Conservation (phyloP, 1,140 invertebrate genomes). For the Ericerus pela region DNA sequence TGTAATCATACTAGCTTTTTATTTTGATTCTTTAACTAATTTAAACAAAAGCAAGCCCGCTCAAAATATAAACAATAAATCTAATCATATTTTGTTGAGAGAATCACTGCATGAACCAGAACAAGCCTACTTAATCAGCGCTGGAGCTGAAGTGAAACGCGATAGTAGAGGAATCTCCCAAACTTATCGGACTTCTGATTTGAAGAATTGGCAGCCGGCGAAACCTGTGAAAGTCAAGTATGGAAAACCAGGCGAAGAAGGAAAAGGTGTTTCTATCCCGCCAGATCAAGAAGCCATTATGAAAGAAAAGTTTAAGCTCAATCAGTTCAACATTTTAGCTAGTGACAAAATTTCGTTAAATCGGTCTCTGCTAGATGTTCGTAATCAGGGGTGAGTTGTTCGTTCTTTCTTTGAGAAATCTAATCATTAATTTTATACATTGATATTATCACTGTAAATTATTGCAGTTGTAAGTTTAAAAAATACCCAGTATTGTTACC, state of each 20-base stretch:
- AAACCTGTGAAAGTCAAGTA: conserved; percentile 48
- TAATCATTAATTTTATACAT: neutral
- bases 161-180: conserved; percentile 16
- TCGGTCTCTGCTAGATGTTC: conserved; percentile 83
- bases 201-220: conserved; percentile 56
- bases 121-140: conserved; percentile 1
- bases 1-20: conserved; percentile 79
- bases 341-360: conserved; percentile 97
- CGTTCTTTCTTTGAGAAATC: neutral
- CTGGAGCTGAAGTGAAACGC: conserved; percentile 18
- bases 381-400: conserved; percentile 66
- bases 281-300: conserved; percentile 67
- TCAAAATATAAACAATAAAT: neutral
- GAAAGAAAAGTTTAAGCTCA: conserved; percentile 91
- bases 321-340: conserved; percentile 96
- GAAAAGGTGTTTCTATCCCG: conserved; percentile 72
- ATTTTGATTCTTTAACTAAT: conserved; percentile 71
- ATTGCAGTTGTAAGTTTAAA: conserved; percentile 59
- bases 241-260: conserved; percentile 72
- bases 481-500: conserved; percentile 60
- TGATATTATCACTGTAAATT: neutral
- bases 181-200: conserved; percentile 34
- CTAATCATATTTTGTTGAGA: no score
- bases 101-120: neutral
- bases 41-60: conserved; percentile 32